Base-by-base conservation (phyloP, 2,113 vertebrate genomes). In the Mus musculus region DNA sequence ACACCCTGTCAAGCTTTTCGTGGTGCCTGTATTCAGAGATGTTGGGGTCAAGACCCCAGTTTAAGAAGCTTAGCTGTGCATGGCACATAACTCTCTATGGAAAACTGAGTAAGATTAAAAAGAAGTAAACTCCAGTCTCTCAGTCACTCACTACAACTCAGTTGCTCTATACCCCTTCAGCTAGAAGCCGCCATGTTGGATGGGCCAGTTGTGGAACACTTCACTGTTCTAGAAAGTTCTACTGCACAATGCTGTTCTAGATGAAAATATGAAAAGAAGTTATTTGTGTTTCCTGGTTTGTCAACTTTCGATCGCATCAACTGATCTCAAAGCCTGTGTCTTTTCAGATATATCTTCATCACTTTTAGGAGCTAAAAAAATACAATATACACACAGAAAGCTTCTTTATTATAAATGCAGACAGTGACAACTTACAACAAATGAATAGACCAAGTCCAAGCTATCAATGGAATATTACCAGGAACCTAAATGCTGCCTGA, bases 291-390 rank as follows among this genome's bases (percentile, higher is more conserved):
- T 84, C 59, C 81, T 91, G 82, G 26, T 78, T 90, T 71, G 86
- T 80, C 30, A 19, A 33, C 42, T 89, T 95, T 88, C 52, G 36
- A 26, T 10, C 7, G 1, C 28, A 52, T 88, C n/a, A 67, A 11
- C 39, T 54, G 24, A n/a, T 75, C 30, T 85, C 36, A 56, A 56
- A 76, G 77, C 86, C 65, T 86, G 1, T 65, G 93, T 92, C 71
- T 77, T 69, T 93, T 92, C 69, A 90, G 59, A 82, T 89, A 30
- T 26, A 52, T 49, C 63, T 90, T 69, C 9, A 46, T 52, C 33
- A 84, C n/a, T 28, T 93, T 89, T 89, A 61, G 20, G 78, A 82
- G 88, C 80, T 90, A 65, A 94, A 80, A 78, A 65, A 91, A 36
- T 86, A 65, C 26, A 61, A 65, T n/a, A 65, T 16, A 67, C 9